Base-by-base conservation (phyloP, 2,888 invertebrate genomes). In the Leucozona laternaria region DNA sequence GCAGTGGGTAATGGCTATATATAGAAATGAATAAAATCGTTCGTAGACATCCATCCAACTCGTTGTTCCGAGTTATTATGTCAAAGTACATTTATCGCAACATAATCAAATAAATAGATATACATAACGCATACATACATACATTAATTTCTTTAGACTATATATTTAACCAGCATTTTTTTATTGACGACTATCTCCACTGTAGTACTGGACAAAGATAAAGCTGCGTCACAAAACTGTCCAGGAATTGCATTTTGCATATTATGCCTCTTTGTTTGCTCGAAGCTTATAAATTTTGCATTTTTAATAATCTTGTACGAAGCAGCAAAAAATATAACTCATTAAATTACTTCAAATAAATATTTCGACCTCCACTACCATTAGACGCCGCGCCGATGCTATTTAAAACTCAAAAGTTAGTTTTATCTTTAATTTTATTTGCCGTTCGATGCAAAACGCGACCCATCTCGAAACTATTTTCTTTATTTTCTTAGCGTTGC, bases 401-500 rank as follows among this genome's bases (percentile, higher is more conserved):
- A 7, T 13, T 53, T 13, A 22, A 34, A 13, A 2, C 15, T 60
- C 25, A 40, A 60, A 22, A 40, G 22, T 60, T 17, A 8, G 25
- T 15, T 28, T 43, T n/a, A n/a, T 62, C 40, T 43, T 64, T 10
- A 43, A 10, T 25, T 15, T 15, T 60, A 28, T 45, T 64, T 64
- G n/a, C n/a, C n/a, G 22, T 45, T 28, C 64, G 45, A 28, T 45
- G 45, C 43, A 25, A 62, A 17, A 15, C 10, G 4, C 10, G 4
- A 40, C 11, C n/a, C 25, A 5, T 17, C 37, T 25, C 7, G 6
- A 25, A 34, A 58, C 17, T 25, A 62, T 55, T 77, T 57, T 62
- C 48, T 77, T 57, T 25, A 70, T 70, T 77, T 57, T 62, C 48
- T 77, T 57, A 71, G 20, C 77, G 17, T 40, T 31, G 34, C 20